A percentile compares a stretch with the other conserved stretches of the same genome.
Conservation (phyloP, 2,888 invertebrate species). For the Cheilosia urbana region DNA sequence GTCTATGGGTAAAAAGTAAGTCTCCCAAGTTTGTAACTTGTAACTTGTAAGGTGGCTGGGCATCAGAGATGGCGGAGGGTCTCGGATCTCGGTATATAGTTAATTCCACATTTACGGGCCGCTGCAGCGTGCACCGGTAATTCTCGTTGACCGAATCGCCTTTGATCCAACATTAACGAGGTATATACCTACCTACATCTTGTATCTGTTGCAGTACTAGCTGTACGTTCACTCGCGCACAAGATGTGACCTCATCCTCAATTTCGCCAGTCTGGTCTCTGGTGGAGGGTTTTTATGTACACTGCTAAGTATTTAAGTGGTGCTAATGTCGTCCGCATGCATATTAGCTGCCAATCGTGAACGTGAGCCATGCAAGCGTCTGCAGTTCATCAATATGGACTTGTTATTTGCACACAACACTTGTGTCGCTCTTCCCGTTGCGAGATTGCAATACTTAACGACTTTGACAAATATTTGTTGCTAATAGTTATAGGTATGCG, state of each 20-base stretch:
- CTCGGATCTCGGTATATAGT: neutral
- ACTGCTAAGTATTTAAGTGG: slow-evolving; percentile 2
- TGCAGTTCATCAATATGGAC: neutral
- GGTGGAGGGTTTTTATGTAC: slow-evolving; percentile 1
- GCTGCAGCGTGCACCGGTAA: slow-evolving; percentile 31
- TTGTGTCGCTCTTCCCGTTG: too few species aligned
- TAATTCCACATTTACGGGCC: slow-evolving; percentile 2
- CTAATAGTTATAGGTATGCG: too few species aligned
- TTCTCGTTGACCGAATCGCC: slow-evolving; percentile 51
- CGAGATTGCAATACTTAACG: too few species aligned
- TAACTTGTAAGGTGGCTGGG: neutral
- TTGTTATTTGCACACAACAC: neutral
- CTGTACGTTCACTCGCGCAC: neutral
- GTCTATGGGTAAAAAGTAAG: slow-evolving; percentile 5
- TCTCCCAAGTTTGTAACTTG: neutral
- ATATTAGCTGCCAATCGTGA: slow-evolving; percentile 12
- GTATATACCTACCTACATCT: neutral
- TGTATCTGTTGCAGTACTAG: slow-evolving; percentile 12
- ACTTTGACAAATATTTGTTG: too few species aligned
- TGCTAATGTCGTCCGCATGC: slow-evolving; percentile 33
- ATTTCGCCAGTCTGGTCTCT: neutral
- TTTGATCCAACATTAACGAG: slow-evolving; percentile 34
- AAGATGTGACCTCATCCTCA: slow-evolving; percentile 38
- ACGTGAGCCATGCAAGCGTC: neutral
- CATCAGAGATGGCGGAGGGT: neutral